Base-by-base conservation (phyloP, 2,113 vertebrate species). In the Aythya baeri region DNA sequence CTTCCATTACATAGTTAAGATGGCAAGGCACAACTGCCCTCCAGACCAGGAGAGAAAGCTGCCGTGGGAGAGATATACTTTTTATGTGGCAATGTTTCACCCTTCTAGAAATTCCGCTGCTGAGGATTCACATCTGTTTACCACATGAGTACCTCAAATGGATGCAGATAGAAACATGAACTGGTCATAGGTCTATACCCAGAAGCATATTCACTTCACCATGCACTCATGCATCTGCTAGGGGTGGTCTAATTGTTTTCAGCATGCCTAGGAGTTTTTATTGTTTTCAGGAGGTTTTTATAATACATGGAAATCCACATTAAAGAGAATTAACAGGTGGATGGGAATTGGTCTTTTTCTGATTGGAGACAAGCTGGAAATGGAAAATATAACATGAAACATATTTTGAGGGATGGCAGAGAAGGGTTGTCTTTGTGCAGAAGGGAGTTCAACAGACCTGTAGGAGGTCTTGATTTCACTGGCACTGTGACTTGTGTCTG, bases 1-100 rank as follows among this genome's bases (percentile, higher is more conserved):
- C 67, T 76, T 87, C 29, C 17, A 27, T 81, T 52, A 34, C 5
- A 26, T 23, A 54, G 76, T 43, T 62, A 77, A 83, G 46, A 25
- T 71, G 36, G 15, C 59, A 83, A 77, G 85, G 21, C 32, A 25
- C 25, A 87, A 38, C 31, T 77, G 17, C 25, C 17, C 14, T 77
- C 13, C 9, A 1, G 5, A 52, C 46, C 2, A 0, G 6, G 3
- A 1, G 10, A 41, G 1, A 36, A 70, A 49, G 11, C 17, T 63
- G 25, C 23, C 73, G 1, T 46, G 55, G 8, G 31, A 22, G 25
- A 74, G 46, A 63, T 89, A 25, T 15, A 25, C 29, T 72, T 76
- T 83, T 82, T 46, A 25, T 43, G 16, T 76, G 63, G 27, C 72
- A 70, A 6, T 44, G 7, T 66, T 65, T 27, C 11, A 71, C 15